These are phyloP conservation scores for Kuschelorhynchus macadamiae DNA, from an alignment of 2,888 invertebrate genomes.

Conservation along the genomic window DNA sequence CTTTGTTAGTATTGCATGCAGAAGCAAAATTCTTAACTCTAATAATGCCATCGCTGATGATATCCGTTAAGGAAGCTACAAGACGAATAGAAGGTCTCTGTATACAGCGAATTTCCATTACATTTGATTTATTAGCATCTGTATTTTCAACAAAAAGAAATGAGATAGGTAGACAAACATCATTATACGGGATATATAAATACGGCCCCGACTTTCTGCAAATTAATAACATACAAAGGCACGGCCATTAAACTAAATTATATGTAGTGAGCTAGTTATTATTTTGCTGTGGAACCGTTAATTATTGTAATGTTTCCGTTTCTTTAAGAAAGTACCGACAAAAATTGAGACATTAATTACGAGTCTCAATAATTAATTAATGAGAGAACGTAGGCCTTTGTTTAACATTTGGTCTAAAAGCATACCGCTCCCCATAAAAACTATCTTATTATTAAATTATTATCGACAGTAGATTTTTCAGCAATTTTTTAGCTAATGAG, in stretches of 20 bases:
- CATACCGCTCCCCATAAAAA: too few species aligned
- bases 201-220: constrained; percentile 24
- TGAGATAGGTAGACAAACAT: background rate
- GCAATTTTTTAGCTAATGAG: too few species aligned
- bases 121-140: too few species aligned
- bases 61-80: too few species aligned
- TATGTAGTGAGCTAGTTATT: constrained; percentile 32
- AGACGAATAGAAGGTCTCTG: too few species aligned
- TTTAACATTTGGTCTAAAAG: too few species aligned
- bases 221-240: constrained; percentile 36
- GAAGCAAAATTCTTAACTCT: too few species aligned
- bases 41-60: too few species aligned
- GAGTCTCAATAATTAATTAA: background rate
- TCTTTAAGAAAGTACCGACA: constrained; percentile 3
- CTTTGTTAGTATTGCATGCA: too few species aligned
- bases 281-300: constrained; percentile 17
- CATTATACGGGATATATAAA: constrained; percentile 16
- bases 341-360: background rate
- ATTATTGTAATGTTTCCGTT: constrained; percentile 16
- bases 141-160: background rate
- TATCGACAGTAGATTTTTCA: too few species aligned
- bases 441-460: too few species aligned
- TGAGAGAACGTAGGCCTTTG: background rate
- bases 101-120: too few species aligned
- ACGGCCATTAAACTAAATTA: constrained; percentile 33